phyloP scores from a whole-genome alignment of 2,888 invertebrate genomes.

The Hydrotaea diabolus region DNA sequence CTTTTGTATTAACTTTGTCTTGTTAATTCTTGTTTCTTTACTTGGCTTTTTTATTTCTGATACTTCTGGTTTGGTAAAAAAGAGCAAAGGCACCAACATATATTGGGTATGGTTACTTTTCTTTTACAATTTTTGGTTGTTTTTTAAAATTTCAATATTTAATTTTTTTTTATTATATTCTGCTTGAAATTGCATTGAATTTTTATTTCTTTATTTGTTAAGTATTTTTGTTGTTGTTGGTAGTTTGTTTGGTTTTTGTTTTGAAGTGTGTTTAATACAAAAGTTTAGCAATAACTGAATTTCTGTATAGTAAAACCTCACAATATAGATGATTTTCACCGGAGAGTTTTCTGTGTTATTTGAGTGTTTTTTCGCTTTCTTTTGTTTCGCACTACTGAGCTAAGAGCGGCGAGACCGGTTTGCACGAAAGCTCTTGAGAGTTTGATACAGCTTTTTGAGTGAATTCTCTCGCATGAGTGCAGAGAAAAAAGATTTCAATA shows the following conservation, averaged over 20 bases:
- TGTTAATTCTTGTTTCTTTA: constrained; percentile 20
- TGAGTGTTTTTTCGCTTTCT: constrained; percentile 11
- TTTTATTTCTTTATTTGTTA: constrained; percentile 55
- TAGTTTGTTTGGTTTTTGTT: constrained; percentile 42
- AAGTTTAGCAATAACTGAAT: constrained; percentile 78
- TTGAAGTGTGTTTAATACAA: constrained; percentile 70
- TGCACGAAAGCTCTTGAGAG: not conserved
- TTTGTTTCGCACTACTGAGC: not conserved
- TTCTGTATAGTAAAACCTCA: constrained; percentile 64
- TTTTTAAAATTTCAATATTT: no score
- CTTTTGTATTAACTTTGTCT: not conserved
- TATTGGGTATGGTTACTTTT: constrained; percentile 56
- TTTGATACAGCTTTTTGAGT: constrained; percentile 47
- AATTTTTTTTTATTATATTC: constrained; percentile 14
- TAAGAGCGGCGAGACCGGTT: constrained; percentile 53
- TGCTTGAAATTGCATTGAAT: constrained; percentile 34
- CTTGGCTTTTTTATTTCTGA: not conserved
- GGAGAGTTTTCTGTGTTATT: not conserved
- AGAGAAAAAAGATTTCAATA: not conserved
- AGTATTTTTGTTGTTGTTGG: constrained; percentile 3
- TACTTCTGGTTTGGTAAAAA: constrained; percentile 32
- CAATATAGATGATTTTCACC: constrained; percentile 58
- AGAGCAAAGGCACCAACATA: constrained; percentile 63
- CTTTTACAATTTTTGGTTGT: constrained; percentile 13
- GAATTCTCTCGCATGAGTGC: not conserved